Evolutionary conservation across 37 sponge, comb jelly and placozoan genomes (phyloP).

Genomic region (Dysidea cf. avara): DNA sequence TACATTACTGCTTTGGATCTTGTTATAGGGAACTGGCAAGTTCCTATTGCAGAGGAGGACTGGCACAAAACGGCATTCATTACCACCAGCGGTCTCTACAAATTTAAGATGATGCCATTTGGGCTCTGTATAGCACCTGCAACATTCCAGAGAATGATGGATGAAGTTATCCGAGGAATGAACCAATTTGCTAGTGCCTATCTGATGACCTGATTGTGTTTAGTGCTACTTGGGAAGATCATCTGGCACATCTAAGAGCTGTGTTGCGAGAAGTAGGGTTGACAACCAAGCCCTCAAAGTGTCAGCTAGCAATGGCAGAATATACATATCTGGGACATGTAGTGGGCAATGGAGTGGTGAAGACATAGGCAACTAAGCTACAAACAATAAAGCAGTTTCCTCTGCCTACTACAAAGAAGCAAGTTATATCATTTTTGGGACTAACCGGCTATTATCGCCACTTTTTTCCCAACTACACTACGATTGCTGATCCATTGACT

Average conservation of each 20-base stretch:
- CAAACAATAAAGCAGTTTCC: conserved; percentile 18
- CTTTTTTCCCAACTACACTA: conserved; percentile 25
- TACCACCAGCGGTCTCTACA: conserved; percentile 43
- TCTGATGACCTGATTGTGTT: conserved; percentile 37
- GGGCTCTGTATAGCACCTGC: conserved; percentile 53
- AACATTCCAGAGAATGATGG: conserved; percentile 64
- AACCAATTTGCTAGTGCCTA: no score
- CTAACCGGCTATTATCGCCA: conserved; percentile 34
- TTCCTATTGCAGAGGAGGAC: no score
- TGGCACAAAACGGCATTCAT: conserved; percentile 62
- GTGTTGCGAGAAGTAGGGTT: conserved; percentile 26
- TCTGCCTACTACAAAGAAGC: conserved; percentile 21
- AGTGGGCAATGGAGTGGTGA: conserved; percentile 18
- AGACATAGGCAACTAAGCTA: conserved; percentile 20
- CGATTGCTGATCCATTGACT: conserved; percentile 19
- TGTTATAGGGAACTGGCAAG: no score
- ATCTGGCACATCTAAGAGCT: conserved; percentile 18
- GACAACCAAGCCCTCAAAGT: conserved; percentile 22
- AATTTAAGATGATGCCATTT: no score
- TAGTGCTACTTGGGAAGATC: conserved; percentile 40
- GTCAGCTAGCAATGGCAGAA: conserved; percentile 32
- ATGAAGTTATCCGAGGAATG: not conserved
- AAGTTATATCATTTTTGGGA: conserved; percentile 38
- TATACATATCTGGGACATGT: conserved; percentile 32
- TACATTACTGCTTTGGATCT: no score